These are phyloP conservation scores for Megaceryle alcyon DNA, from an alignment of 2,797 vertebrate species.

Conservation along the genomic window DNA sequence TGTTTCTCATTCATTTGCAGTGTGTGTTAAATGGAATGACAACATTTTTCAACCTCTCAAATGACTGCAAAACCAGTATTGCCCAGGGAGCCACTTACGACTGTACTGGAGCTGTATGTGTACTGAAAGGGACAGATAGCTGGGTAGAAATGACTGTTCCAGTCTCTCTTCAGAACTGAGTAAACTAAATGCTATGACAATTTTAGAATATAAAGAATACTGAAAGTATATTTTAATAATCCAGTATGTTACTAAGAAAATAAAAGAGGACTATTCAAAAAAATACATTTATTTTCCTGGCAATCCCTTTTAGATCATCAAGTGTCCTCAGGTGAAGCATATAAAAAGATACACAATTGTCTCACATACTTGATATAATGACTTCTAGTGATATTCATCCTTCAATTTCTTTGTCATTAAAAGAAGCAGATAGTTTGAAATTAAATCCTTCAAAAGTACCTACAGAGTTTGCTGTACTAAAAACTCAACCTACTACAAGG, in stretches of 20 bases:
- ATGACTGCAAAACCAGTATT: background rate
- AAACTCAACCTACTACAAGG: background rate
- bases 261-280: background rate
- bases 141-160: background rate
- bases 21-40: background rate
- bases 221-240: background rate
- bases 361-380: background rate
- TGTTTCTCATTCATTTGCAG: background rate
- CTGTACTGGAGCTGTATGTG: background rate
- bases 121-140: background rate
- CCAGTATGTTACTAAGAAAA: background rate
- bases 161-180: background rate
- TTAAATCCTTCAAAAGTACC: background rate
- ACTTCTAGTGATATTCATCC: background rate
- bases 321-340: background rate
- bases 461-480: background rate
- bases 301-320: background rate
- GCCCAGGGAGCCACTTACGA: background rate
- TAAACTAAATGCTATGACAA: background rate
- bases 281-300: background rate
- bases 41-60: background rate
- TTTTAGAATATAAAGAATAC: background rate
- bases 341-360: background rate
- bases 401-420: background rate
- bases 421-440: background rate